Conservation (phyloP, 2,113 vertebrate genomes). For the Notarius quadriscutis region DNA sequence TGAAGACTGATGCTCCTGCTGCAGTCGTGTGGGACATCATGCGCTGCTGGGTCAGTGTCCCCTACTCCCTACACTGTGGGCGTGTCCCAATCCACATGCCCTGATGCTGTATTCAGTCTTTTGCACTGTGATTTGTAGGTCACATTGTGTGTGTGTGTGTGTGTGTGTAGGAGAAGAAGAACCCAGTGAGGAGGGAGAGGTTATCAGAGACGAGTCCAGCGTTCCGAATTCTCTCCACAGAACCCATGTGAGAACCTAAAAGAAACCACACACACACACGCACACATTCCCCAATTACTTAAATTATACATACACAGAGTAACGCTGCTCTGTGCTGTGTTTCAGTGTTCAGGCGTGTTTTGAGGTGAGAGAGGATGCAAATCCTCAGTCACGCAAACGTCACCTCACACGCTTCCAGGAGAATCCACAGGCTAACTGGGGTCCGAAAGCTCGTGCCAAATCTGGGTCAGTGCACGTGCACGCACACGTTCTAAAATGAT, state of each 20-base stretch:
- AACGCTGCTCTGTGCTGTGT: not conserved
- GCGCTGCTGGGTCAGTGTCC: conserved; percentile 85
- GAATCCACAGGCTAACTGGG: conserved; percentile 91
- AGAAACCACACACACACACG: too few relatives aligned
- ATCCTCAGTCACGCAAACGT: conserved; percentile 85
- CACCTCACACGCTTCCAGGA: conserved; percentile 88
- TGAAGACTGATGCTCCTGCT: conserved; percentile 82
- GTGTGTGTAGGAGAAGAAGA: conserved; percentile 75
- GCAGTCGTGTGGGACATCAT: conserved; percentile 86
- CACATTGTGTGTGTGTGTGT: conserved; percentile 30
- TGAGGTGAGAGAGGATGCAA: conserved; percentile 83
- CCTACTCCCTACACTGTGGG: not conserved
- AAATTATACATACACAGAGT: not conserved
- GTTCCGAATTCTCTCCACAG: conserved; percentile 78
- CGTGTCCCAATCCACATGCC: not conserved
- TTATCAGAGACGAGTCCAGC: conserved; percentile 81
- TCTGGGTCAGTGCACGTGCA: conserved; percentile 68
- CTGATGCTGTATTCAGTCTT: not conserved
- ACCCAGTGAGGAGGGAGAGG: conserved; percentile 84
- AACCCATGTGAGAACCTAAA: conserved; percentile 74
- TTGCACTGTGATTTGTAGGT: not conserved
- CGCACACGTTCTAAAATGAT: not conserved
- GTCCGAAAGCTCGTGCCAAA: conserved; percentile 85
- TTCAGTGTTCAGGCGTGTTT: conserved; percentile 83
- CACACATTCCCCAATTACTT: not conserved